A percentile compares a stretch with the other conserved stretches of the same genome.
Conservation (phyloP, 2,797 vertebrate species). For the Poecilia velifera region DNA sequence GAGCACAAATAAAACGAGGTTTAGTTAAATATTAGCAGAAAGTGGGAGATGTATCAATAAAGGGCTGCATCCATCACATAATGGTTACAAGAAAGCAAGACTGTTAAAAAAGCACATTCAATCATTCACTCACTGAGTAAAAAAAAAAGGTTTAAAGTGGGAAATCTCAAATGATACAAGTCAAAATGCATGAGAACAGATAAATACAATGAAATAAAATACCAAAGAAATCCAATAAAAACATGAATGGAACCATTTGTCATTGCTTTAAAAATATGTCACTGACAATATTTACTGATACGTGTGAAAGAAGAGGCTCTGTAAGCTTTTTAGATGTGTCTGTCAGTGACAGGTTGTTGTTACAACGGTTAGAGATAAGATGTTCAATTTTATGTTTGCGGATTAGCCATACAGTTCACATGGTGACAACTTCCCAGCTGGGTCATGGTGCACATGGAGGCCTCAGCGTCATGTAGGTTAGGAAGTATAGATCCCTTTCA, state of each 20-base stretch:
- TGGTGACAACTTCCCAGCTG: slow-evolving; percentile 48
- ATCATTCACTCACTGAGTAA: slow-evolving; percentile 47
- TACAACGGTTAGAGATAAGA: slow-evolving; percentile 76
- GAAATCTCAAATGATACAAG: slow-evolving; percentile 45
- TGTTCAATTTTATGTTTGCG: slow-evolving; percentile 74
- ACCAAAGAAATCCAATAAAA: slow-evolving; percentile 6
- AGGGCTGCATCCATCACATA: slow-evolving; percentile 58
- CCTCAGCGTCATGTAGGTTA: slow-evolving; percentile 27
- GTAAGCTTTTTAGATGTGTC: slow-evolving; percentile 30
- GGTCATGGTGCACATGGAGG: slow-evolving; percentile 52
- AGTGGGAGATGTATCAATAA: slow-evolving; percentile 56
- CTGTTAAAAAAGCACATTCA: slow-evolving; percentile 32
- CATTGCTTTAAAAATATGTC: slow-evolving; percentile 11
- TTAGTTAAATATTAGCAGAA: slow-evolving; percentile 60
- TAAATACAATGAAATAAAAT: slow-evolving; percentile 30
- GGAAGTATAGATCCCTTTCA: slow-evolving; percentile 27
- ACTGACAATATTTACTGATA: slow-evolving; percentile 18
- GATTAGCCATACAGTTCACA: slow-evolving; percentile 58
- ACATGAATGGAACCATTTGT: slow-evolving; percentile 13
- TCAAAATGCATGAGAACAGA: slow-evolving; percentile 41
- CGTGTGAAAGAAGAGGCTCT: slow-evolving; percentile 13
- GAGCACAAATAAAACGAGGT: slow-evolving; percentile 53
- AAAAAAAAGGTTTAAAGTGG: slow-evolving; percentile 31
- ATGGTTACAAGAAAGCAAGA: slow-evolving; percentile 40
- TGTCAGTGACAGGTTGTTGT: slow-evolving; percentile 53